Conservation (phyloP, 2,113 vertebrate species). For the Hucho hucho region DNA sequence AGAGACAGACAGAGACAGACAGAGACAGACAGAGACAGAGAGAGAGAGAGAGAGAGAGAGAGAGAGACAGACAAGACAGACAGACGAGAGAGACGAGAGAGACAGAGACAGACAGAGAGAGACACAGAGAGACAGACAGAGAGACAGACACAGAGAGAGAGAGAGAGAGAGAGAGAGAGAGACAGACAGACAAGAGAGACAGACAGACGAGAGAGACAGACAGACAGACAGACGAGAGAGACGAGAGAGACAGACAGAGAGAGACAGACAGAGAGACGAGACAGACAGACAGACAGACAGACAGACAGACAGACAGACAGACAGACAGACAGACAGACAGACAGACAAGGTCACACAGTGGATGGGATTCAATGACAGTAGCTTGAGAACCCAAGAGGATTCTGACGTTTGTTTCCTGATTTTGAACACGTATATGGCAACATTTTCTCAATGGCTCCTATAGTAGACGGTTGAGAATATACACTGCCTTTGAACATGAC, state of each 20-base stretch:
- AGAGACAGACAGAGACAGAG: too few relatives aligned
- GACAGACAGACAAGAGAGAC: too few relatives aligned
- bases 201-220: not conserved
- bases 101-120: not conserved
- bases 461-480: accelerated
- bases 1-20: not conserved
- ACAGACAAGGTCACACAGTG: too few relatives aligned
- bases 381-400: not conserved
- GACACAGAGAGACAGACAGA: not conserved
- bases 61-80: not conserved
- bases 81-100: too few relatives aligned
- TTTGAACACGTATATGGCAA: not conserved
- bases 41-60: too few relatives aligned
- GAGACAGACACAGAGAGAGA: too few relatives aligned
- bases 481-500: not conserved
- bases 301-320: not conserved
- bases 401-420: not conserved
- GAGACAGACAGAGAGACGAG: constrained; percentile 3
- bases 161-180: not conserved
- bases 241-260: not conserved
- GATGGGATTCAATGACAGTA: not conserved
- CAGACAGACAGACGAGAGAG: too few relatives aligned
- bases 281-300: not conserved
- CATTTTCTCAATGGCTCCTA: too few relatives aligned
- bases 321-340: not conserved